Conservation (phyloP, 1,140 invertebrate species). For the Brachionus angularis region DNA sequence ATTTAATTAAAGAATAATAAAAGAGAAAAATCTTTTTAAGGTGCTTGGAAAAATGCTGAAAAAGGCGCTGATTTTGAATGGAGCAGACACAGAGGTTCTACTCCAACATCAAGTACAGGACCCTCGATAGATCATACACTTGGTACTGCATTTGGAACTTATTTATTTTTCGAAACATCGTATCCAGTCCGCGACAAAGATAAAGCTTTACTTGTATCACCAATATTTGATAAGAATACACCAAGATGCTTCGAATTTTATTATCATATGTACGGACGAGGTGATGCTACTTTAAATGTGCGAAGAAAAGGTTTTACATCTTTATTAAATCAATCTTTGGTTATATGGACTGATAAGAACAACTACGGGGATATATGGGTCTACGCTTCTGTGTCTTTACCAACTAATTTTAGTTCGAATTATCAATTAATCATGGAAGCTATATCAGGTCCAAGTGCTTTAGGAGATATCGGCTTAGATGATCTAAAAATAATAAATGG, state of each 20-base stretch:
- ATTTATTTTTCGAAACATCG: constrained; percentile 46
- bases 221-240: constrained; percentile 8
- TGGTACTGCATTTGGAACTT: constrained; percentile 46
- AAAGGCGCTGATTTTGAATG: constrained; percentile 44
- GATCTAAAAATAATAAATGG: constrained; percentile 33
- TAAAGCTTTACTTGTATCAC: constrained; percentile 34
- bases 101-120: constrained; percentile 19
- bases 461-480: constrained; percentile 45
- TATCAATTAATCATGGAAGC: constrained; percentile 24
- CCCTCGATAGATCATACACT: constrained; percentile 48
- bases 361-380: constrained; percentile 35
- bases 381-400: constrained; percentile 24
- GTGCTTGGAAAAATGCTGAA: constrained; percentile 46
- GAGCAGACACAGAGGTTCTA: constrained; percentile 34
- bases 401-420: not conserved
- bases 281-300: constrained; percentile 22
- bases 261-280: constrained; percentile 31
- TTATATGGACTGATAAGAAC: constrained; percentile 7
- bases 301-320: not conserved
- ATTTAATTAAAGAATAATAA: no score
- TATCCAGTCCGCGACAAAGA: not conserved
- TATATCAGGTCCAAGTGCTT: not conserved
- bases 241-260: constrained; percentile 37
- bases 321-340: constrained; percentile 2
- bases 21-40: no score